Evolutionary conservation across 2,797 vertebrate species (phyloP), one percentile per base, ranked within the genome.

Genomic region (Jordanella pulchra): DNA sequence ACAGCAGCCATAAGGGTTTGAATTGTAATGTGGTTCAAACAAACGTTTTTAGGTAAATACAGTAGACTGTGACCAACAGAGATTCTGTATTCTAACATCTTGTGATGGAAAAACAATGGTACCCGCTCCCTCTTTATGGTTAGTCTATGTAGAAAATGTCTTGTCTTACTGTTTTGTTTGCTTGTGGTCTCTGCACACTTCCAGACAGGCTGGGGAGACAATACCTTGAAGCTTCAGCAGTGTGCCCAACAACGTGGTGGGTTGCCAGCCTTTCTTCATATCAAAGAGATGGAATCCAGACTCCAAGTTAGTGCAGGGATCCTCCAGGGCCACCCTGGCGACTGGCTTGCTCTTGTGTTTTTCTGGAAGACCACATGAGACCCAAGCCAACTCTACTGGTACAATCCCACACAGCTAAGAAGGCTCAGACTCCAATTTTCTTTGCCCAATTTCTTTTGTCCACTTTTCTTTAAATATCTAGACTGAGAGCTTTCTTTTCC

Each of bases 221-320:
- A 60, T 45, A 39, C 58, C 73, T 87, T 91, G 87, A 69, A 63
- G 79, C 80, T 67, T 61, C 76, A 51, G 25, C 56, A 51, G 27
- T 28, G 11, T 65, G 47, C 21, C 65, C 54, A 60, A 75, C 72
- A 78, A 65, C 67, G 47, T 79, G 71, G 84, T 78, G 76, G 81
- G 75, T 75, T 39, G 35, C 77, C 63, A 60, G 44, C 63, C 72
- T 72, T 77, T 75, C 80, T 25, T 84, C 72, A 53, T 73, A 84
- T 35, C 88, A 84, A 71, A 71, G 51, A 76, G 39, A 93, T 92
- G 91, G 76, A 80, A 61, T 75, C 68, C 56, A 69, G n/a, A 23
- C 73, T 80, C 65, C 65, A 80, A 76, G 60, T 69, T 82, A 71
- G 73, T 25, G 4, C 67, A 42, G 21, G 21, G 63, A 83, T 72